A percentile compares a stretch with the other conserved stretches of the same genome.
These are phyloP conservation scores for Caenorhabditis auriculariae DNA, from an alignment of 2,888 invertebrate genomes.

Conservation along the genomic window DNA sequence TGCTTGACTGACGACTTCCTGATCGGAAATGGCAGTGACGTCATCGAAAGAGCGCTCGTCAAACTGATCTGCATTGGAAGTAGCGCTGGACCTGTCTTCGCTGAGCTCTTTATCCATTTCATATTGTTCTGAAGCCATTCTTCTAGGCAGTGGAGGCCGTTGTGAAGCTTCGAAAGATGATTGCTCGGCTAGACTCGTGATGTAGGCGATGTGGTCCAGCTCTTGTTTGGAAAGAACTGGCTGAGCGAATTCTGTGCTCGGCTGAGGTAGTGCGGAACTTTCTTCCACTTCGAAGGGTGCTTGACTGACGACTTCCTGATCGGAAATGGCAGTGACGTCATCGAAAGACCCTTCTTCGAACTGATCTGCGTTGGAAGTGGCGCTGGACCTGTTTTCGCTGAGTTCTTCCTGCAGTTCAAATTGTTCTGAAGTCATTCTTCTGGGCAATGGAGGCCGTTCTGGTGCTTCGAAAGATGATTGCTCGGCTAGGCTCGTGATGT, in stretches of 20 bases:
- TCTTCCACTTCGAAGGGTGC: neutral
- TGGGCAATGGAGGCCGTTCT: slow-evolving; percentile 5
- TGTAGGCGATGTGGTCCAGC: slow-evolving; percentile 2
- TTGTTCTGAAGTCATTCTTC: slow-evolving; percentile 7
- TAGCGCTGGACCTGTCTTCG: slow-evolving; percentile 1
- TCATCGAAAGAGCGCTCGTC: slow-evolving; percentile 1
- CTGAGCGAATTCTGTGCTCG: neutral
- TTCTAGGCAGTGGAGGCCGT: neutral
- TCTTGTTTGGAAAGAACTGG: slow-evolving; percentile 11
- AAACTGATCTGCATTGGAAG: slow-evolving; percentile 4
- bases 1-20: neutral
- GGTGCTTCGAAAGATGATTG: slow-evolving; percentile 25
- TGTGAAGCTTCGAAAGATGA: slow-evolving; percentile 7
- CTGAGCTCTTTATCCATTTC: neutral
- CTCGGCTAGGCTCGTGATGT: slow-evolving; percentile 16
- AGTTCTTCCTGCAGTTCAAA: neutral
- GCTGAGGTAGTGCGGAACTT: no score
- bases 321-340: neutral
- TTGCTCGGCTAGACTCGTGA: slow-evolving; percentile 1
- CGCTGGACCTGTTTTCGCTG: slow-evolving; percentile 1
- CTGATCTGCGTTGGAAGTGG: slow-evolving; percentile 16
- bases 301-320: neutral
- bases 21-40: slow-evolving; percentile 4
- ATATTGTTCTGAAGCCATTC: neutral
- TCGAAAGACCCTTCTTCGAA: slow-evolving; percentile 6